A percentile compares a stretch with the other conserved stretches of the same genome.
Conservation (phyloP, 2,113 vertebrate genomes). For the Hippopotamus amphibius region DNA sequence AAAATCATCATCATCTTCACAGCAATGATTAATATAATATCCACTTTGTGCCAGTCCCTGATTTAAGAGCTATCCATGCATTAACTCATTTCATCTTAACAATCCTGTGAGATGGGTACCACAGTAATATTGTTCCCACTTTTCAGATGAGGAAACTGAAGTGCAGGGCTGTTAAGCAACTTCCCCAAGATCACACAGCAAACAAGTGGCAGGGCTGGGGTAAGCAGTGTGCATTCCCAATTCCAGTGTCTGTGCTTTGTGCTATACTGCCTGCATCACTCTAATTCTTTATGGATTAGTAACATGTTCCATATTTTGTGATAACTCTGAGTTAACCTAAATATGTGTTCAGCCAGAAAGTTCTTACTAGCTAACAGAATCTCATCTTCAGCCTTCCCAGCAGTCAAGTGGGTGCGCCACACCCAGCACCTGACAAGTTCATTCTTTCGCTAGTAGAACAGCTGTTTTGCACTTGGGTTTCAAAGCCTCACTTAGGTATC, state of each 20-base stretch:
- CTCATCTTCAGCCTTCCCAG: background rate
- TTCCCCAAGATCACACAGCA: background rate
- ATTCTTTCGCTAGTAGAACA: background rate
- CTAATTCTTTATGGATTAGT: background rate
- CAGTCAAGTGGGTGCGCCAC: background rate
- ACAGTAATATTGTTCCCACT: background rate
- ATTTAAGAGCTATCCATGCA: background rate
- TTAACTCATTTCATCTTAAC: background rate
- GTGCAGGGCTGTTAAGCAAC: background rate
- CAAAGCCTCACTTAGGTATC: slow-evolving; percentile 18
- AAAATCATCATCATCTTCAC: background rate
- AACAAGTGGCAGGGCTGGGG: background rate
- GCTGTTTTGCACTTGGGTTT: background rate
- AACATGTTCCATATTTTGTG: background rate
- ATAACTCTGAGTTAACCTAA: background rate
- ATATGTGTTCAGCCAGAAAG: slow-evolving; percentile 8
- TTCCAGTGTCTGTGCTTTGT: background rate
- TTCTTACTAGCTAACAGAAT: background rate
- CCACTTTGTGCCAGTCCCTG: background rate
- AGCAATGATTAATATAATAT: background rate
- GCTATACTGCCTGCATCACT: background rate
- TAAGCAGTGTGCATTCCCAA: background rate
- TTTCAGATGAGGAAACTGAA: background rate
- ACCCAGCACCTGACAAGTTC: background rate
- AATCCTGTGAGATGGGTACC: background rate